Percentiles rank a stretch among this genome's conserved stretches.
Evolutionary conservation across 1,140 invertebrate species (phyloP).

Genomic region (Bombus superbus): DNA sequence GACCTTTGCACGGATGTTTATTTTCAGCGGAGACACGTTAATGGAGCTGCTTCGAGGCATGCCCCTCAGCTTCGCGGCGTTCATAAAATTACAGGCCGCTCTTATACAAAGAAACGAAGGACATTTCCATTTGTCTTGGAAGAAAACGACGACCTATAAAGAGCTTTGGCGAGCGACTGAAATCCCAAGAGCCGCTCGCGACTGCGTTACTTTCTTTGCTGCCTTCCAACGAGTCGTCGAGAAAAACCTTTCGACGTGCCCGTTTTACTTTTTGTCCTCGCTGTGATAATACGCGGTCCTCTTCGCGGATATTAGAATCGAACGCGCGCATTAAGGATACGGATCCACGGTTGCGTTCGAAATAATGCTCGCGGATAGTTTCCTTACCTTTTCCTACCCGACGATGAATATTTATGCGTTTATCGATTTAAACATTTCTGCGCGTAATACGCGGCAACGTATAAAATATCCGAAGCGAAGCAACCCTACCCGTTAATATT

Average conservation of each 20-base stretch:
- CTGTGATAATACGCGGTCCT: not conserved
- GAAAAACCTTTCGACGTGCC: constrained; percentile 6
- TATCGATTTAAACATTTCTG: not conserved
- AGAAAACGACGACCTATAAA: constrained; percentile 18
- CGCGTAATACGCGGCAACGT: not conserved
- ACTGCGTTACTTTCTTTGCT: constrained; percentile 3
- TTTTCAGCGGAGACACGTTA: constrained; percentile 15
- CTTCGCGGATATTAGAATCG: not conserved
- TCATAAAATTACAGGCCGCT: constrained; percentile 24
- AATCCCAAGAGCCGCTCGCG: not conserved
- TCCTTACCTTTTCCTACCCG: too few relatives aligned
- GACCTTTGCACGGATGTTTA: constrained; percentile 26
- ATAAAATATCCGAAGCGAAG: not conserved
- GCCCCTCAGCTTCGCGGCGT: not conserved
- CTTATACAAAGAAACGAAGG: constrained; percentile 30
- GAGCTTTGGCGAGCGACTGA: constrained; percentile 8
- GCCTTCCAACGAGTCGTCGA: not conserved
- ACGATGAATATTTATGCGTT: not conserved
- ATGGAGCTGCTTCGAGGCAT: not conserved
- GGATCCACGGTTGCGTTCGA: not conserved
- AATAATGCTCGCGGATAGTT: not conserved
- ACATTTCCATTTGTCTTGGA: constrained; percentile 37
- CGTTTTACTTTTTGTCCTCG: not conserved
- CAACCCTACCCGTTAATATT: not conserved
- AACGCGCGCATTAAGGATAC: not conserved